Evolutionary conservation across 2,113 vertebrate genomes (phyloP), one percentile per base, ranked within the genome.

Genomic region (Gallinago undulata): DNA sequence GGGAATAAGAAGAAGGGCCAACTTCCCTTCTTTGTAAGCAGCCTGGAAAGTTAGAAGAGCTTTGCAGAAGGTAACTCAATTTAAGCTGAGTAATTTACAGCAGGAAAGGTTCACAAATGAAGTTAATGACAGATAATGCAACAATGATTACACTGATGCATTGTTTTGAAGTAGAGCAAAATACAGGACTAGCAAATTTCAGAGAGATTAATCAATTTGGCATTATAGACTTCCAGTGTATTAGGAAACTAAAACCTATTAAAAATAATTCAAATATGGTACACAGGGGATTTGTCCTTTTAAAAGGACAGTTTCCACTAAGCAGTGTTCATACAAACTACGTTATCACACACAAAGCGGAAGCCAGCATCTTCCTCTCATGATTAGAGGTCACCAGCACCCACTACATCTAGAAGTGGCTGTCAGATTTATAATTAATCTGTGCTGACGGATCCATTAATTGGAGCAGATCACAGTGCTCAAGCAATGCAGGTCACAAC

Each of bases 391-490:
- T 86, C 92, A 94, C 64, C 68, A 79, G 76, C n/a, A 95, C 7
- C 79, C 67, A 79, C 72, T 51, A 77, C 47, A 74, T 89, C 62
- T 75, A 74, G 57, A 88, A 84, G 66, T 14, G 6, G 30, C 66
- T 95, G 89, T 87, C 93, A 84, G 62, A 70, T 94, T 91, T 89
- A 68, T 68, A 93, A 96, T 94, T 93, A 89, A 92, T 92, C 80
- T 91, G 47, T 37, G 57, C 70, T 85, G 95, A 92, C 3, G 2
- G 57, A 87, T 86, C 68, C 76, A 94, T 90, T 97, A 95, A 97
- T 92, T 77, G 59, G 76, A 96, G 68, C 67, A 82, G 79, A 95
- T 79, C 62, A 76, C 67, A 48, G 86, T 45, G 41, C 57, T 87
- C 67, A 79, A 60, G 72, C 60, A 92, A 88, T 51, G 68, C 86